Base-by-base conservation (phyloP, 2,113 vertebrate species). In the Ctenodactylus gundi region DNA sequence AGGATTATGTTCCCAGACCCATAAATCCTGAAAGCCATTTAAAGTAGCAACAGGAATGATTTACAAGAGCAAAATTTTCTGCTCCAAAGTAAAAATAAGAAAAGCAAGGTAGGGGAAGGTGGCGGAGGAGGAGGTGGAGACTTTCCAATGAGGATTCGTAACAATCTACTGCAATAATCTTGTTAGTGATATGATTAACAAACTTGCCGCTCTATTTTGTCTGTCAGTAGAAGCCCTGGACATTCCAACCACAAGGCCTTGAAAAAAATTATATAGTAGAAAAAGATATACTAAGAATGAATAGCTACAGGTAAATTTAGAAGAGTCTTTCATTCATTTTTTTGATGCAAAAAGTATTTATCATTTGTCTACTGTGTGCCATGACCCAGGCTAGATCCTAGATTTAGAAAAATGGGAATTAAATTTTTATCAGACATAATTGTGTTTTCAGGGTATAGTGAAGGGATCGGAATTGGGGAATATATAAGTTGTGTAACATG, bases 1-100 rank as follows among this genome's bases (percentile, higher is more conserved):
- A 60, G 20, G 25, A 34, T 95, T 76, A 27, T 55, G 49, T 49
- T 85, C 77, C 53, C 80, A 73, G 67, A 49, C 12, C 25, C 64
- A 39, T 57, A 93, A 44, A 62, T 88, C 91, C 68, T 88, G 17
- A 77, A 44, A 78, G 68, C 1, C 57, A 91, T 94, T 88, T 87
- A 88, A 93, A 80, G 62, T 41, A 49, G 68, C 60, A 82, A 39
- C 55, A 53, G 12, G 41, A 62, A 49, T 88, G 94, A 93, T 84
- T 92, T 91, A 11, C 34, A 90, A 92, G 27, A 84, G 31, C 49
- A 21, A 21, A 64, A 81, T 39, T 64, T 53, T 94, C 41, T 36
- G 44, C 39, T 94, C 34, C 67, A 65, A 31, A 58, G 13, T 62
- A 55, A 41, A 27, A 73, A 39, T 77, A 67, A 76, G 60, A 62